A percentile compares a stretch with the other conserved stretches of the same genome.
phyloP scores from a whole-genome alignment of 2,797 vertebrate genomes.

The Eulemur albifrons region DNA sequence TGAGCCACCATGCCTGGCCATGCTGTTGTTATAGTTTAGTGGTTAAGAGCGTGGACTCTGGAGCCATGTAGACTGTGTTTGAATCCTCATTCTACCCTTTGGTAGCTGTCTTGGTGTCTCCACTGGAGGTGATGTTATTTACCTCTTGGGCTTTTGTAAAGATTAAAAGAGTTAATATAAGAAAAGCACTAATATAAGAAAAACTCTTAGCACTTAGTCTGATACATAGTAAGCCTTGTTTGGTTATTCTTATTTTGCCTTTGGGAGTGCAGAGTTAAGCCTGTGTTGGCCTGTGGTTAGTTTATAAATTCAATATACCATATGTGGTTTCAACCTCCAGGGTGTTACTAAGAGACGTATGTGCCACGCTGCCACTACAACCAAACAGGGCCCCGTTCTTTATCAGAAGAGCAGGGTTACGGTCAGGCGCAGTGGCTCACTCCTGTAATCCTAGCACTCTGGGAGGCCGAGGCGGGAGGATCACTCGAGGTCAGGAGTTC shows the following conservation, averaged over 20 bases:
- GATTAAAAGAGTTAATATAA: constrained; percentile 12
- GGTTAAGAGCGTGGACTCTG: background rate
- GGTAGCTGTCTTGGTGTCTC: background rate
- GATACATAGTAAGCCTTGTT: background rate
- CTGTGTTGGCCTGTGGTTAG: background rate
- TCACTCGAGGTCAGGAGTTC: no score
- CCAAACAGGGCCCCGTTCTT: background rate
- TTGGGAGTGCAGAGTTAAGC: constrained; percentile 18
- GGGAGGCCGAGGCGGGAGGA: no score
- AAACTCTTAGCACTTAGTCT: background rate
- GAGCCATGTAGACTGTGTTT: background rate
- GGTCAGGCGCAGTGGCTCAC: no score
- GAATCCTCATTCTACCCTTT: background rate
- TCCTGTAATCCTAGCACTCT: no score
- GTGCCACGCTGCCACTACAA: background rate
- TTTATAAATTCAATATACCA: background rate
- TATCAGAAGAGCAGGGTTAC: background rate
- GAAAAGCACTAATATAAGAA: constrained; percentile 25
- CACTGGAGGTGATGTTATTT: background rate
- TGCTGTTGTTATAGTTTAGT: background rate
- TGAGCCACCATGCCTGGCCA: no score
- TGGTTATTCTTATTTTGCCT: background rate
- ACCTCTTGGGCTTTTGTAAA: background rate
- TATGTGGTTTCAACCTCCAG: background rate
- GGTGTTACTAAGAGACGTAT: background rate